These are phyloP conservation scores for Drosophila ezoana DNA, from an alignment of 2,888 invertebrate species.

Conservation along the genomic window DNA sequence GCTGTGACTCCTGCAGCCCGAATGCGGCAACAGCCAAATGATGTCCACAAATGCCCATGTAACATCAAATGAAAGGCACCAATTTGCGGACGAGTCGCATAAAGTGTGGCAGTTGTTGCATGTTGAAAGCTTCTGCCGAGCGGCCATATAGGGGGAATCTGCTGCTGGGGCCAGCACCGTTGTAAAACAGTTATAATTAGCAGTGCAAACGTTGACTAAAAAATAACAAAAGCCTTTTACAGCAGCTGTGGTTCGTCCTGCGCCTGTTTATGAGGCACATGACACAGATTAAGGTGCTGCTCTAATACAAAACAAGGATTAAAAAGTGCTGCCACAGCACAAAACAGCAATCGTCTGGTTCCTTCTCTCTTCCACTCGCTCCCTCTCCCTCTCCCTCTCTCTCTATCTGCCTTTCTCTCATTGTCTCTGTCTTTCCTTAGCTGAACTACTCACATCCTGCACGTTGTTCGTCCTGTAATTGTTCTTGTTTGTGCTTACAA, in stretches of 20 bases:
- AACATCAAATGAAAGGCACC: slow-evolving; percentile 65
- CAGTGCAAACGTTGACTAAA: slow-evolving; percentile 44
- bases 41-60: slow-evolving; percentile 53
- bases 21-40: slow-evolving; percentile 25
- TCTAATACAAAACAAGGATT: slow-evolving; percentile 29
- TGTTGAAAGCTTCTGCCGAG: slow-evolving; percentile 42
- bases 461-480: slow-evolving; percentile 19
- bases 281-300: slow-evolving; percentile 20
- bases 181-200: slow-evolving; percentile 59
- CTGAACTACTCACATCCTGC: background rate
- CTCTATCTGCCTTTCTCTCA: background rate
- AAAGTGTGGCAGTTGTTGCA: slow-evolving; percentile 49
- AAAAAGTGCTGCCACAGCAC: slow-evolving; percentile 37
- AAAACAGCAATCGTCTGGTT: slow-evolving; percentile 25
- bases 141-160: slow-evolving; percentile 30
- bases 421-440: background rate
- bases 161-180: slow-evolving; percentile 9
- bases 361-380: background rate
- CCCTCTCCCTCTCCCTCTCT: background rate
- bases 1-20: slow-evolving; percentile 54
- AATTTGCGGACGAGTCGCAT: slow-evolving; percentile 48
- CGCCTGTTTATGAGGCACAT: slow-evolving; percentile 41
- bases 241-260: slow-evolving; percentile 33
- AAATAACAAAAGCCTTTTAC: slow-evolving; percentile 31
- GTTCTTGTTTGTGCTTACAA: slow-evolving; percentile 33